Conservation (phyloP, 2,113 vertebrate genomes). For the Cyanoderma ruficeps region DNA sequence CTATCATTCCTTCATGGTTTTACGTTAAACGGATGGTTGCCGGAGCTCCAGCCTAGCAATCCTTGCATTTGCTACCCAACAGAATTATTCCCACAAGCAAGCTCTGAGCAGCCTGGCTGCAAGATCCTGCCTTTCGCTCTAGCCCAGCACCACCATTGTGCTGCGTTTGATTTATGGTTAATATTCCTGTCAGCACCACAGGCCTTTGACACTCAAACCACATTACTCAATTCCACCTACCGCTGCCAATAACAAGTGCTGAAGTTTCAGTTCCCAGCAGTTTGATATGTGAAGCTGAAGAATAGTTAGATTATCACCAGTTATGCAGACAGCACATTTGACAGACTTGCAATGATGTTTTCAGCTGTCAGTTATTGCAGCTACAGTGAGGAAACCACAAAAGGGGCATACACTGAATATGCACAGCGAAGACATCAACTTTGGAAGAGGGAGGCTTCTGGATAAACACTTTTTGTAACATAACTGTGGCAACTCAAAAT, state of each 20-base stretch:
- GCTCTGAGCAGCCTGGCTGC: background rate
- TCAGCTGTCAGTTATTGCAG: conserved; percentile 20
- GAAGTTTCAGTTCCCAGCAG: background rate
- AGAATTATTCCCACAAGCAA: background rate
- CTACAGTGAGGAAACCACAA: background rate
- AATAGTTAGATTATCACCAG: conserved; percentile 23
- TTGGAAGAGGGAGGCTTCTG: background rate
- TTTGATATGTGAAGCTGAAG: conserved; percentile 3
- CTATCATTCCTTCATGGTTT: background rate
- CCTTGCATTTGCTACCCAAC: background rate
- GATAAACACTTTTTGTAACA: background rate
- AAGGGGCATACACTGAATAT: background rate
- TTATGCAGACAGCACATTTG: conserved; percentile 16
- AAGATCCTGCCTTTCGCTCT: background rate
- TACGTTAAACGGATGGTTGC: fast-evolving
- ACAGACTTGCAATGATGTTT: background rate
- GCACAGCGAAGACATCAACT: background rate
- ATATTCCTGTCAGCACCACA: background rate
- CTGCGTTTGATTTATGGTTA: background rate
- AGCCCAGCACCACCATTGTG: background rate
- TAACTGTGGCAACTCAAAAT: background rate
- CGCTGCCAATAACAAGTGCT: background rate
- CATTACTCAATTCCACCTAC: background rate
- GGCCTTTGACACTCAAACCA: background rate
- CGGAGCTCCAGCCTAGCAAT: background rate